Conservation (phyloP, 1,140 invertebrate genomes). For the Trichomalopsis sarcophagae region DNA sequence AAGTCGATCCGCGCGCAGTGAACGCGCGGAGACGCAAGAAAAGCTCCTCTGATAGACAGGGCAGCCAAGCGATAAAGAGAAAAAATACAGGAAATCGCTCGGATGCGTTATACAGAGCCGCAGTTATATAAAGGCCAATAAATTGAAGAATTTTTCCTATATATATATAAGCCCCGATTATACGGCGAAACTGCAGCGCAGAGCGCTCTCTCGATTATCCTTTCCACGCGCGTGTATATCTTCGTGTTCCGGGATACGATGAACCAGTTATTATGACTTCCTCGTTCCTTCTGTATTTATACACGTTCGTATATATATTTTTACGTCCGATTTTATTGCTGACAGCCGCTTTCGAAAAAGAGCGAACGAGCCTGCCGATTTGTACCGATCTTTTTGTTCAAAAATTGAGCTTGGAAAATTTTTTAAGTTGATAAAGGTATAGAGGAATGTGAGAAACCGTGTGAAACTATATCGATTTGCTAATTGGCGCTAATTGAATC, state of each 20-base stretch:
- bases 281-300: background rate
- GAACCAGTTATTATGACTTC: slow-evolving; percentile 21
- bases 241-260: slow-evolving; percentile 6
- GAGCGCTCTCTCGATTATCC: background rate
- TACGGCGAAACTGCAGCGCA: background rate
- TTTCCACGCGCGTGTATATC: too few relatives aligned
- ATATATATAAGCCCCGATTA: background rate
- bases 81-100: background rate
- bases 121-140: slow-evolving; percentile 11
- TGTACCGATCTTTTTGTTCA: too few relatives aligned
- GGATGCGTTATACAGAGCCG: background rate
- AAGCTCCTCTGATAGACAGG: background rate
- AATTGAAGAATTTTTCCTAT: background rate
- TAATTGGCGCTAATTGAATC: background rate
- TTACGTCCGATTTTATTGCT: background rate
- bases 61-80: background rate
- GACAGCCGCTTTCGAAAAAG: background rate
- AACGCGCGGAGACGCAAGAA: background rate
- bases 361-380: background rate
- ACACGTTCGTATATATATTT: background rate
- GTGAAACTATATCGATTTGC: background rate
- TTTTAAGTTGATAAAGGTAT: too few relatives aligned
- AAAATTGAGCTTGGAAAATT: too few relatives aligned
- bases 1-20: background rate
- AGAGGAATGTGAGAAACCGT: background rate